Evolutionary conservation across 2,113 vertebrate species (phyloP).

Genomic region (Barnardius zonarius): DNA sequence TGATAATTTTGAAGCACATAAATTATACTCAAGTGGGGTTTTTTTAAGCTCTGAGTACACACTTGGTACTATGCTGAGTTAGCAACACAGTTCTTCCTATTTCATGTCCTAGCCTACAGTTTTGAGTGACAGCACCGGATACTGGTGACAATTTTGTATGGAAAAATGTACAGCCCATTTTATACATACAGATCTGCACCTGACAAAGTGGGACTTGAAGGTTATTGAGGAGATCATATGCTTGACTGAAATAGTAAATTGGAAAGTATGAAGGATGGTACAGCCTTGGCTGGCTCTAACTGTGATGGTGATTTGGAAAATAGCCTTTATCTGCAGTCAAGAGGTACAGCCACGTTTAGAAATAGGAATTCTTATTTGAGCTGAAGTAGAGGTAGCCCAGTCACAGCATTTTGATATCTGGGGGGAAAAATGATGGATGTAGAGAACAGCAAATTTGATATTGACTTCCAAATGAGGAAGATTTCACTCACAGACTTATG

Average conservation of each 20-base stretch:
- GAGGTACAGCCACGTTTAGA: not conserved
- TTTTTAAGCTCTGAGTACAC: not conserved
- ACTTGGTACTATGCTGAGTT: not conserved
- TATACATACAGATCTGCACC: not conserved
- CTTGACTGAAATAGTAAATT: not conserved
- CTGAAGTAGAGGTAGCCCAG: not conserved
- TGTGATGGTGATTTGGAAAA: not conserved
- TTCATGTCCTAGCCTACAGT: not conserved
- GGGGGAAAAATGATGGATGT: not conserved
- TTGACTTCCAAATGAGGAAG: not conserved
- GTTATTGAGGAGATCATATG: not conserved
- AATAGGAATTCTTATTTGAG: not conserved
- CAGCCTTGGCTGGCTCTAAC: not conserved
- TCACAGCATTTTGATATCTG: not conserved
- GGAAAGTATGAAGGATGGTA: not conserved
- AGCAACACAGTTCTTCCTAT: not conserved
- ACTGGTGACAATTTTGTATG: not conserved
- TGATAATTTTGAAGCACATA: not conserved
- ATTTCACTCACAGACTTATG: not conserved
- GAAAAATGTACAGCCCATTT: not conserved
- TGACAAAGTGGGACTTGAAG: not conserved
- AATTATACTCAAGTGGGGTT: not conserved
- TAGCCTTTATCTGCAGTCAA: not conserved
- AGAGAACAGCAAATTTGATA: not conserved
- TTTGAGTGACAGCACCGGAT: not conserved